A percentile compares a stretch with the other conserved stretches of the same genome.
Conservation (phyloP, 2,797 vertebrate genomes). For the Pseudomugil gertrudae region DNA sequence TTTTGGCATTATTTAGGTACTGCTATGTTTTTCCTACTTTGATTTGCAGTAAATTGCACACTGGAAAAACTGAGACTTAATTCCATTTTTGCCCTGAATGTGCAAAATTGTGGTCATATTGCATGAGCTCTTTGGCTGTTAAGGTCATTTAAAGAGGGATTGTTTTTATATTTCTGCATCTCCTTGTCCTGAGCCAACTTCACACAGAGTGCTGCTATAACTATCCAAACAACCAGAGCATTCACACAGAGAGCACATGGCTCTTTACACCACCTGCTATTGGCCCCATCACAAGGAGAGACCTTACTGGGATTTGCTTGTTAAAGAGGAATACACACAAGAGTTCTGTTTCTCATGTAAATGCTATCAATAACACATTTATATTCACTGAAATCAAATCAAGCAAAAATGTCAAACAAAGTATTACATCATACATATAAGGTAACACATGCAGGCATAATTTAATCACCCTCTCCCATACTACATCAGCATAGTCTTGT, state of each 20-base stretch:
- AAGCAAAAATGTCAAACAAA: neutral
- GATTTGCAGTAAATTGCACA: neutral
- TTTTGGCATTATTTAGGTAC: neutral
- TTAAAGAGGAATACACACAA: conserved; percentile 30
- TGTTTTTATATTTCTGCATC: conserved; percentile 30
- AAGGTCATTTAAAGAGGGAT: conserved; percentile 25
- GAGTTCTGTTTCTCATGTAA: conserved; percentile 13
- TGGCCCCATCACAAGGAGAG: conserved; percentile 64
- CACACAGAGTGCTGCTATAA: conserved; percentile 78
- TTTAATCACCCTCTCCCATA: conserved; percentile 9
- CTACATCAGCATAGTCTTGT: conserved; percentile 8
- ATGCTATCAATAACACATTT: conserved; percentile 10
- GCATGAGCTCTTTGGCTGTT: conserved; percentile 47
- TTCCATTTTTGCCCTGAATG: conserved; percentile 16
- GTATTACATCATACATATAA: neutral
- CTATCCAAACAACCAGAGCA: conserved; percentile 76
- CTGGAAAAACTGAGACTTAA: neutral
- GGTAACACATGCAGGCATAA: neutral
- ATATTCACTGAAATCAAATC: neutral
- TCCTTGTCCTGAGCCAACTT: conserved; percentile 55
- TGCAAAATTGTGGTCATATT: conserved; percentile 29
- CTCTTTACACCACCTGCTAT: conserved; percentile 73
- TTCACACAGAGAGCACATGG: conserved; percentile 75
- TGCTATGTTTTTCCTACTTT: neutral
- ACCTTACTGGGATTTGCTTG: conserved; percentile 57